Conservation (phyloP, 2,113 vertebrate species). For the Tenrec ecaudatus region DNA sequence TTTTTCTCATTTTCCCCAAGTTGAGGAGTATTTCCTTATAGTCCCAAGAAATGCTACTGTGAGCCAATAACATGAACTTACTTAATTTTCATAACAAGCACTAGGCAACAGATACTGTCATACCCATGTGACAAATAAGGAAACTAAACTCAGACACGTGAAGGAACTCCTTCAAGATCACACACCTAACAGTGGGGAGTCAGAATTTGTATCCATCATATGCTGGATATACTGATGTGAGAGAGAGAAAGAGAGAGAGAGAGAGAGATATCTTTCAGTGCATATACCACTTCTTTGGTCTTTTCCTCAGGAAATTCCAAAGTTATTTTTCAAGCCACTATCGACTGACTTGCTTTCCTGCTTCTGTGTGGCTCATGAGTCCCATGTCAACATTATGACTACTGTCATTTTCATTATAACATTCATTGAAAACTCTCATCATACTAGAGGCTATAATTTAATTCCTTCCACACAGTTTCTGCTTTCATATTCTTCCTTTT, state of each 20-base stretch:
- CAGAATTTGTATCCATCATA: background rate
- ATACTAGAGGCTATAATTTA: background rate
- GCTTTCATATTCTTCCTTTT: slow-evolving; percentile 32
- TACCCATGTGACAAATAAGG: slow-evolving; percentile 17
- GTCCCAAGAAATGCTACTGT: slow-evolving; percentile 8
- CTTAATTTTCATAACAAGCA: background rate
- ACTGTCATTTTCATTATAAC: slow-evolving; percentile 40
- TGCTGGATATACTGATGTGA: too few species aligned
- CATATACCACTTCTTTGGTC: background rate
- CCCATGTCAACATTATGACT: background rate
- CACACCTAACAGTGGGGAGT: background rate
- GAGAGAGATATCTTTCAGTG: too few species aligned
- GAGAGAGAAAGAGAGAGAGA: too few species aligned
- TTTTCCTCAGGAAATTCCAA: background rate
- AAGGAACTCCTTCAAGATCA: slow-evolving; percentile 34
- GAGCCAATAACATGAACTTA: background rate
- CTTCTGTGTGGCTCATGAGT: background rate
- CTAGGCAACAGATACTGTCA: background rate
- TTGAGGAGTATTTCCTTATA: background rate
- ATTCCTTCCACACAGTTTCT: background rate
- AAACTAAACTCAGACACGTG: background rate
- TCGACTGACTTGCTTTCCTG: background rate
- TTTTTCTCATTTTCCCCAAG: slow-evolving; percentile 13
- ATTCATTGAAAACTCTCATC: background rate
- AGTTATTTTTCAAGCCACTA: background rate